A percentile compares a stretch with the other conserved stretches of the same genome.
phyloP scores from a whole-genome alignment of 2,797 vertebrate species.

The Aeoliscus strigatus region DNA sequence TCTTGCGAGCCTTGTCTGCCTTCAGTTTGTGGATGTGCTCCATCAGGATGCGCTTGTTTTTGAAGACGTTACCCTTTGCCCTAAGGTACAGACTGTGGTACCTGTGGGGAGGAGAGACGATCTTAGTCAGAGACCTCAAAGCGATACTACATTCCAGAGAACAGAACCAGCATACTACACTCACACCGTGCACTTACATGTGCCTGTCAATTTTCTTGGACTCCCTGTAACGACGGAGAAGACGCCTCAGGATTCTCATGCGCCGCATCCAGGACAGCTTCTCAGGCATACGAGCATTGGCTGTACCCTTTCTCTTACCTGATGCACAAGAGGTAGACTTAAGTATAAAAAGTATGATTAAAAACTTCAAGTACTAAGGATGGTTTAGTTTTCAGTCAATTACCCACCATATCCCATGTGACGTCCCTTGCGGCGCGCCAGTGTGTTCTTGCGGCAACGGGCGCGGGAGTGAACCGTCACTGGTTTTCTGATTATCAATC shows the following conservation, averaged over 20 bases:
- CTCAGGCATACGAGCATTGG: conserved; percentile 94
- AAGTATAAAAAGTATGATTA: neutral
- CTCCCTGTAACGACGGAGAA: conserved; percentile 91
- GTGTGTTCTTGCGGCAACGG: conserved; percentile 91
- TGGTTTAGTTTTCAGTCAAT: neutral
- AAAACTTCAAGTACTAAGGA: too few relatives aligned
- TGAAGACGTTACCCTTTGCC: conserved; percentile 96
- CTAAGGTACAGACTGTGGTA: conserved; percentile 95
- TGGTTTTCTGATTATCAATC: conserved; percentile 93
- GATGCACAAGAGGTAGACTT: neutral
- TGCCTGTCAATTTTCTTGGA: conserved; percentile 98
- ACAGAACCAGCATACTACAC: neutral
- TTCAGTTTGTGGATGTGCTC: conserved; percentile 98
- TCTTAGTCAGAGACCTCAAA: neutral
- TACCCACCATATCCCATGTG: conserved; percentile 91
- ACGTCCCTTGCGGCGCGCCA: conserved; percentile 91
- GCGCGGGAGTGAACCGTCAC: conserved; percentile 94
- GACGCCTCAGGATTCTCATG: conserved; percentile 90
- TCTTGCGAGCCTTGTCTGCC: conserved; percentile 96
- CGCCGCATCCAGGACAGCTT: conserved; percentile 94
- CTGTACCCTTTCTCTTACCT: conserved; percentile 97
- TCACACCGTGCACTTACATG: conserved; percentile 76
- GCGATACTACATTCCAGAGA: neutral
- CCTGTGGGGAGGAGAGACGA: conserved; percentile 62
- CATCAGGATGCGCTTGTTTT: conserved; percentile 96